Conservation (phyloP, 2,113 vertebrate genomes). For the Brachyhypopomus gauderio region DNA sequence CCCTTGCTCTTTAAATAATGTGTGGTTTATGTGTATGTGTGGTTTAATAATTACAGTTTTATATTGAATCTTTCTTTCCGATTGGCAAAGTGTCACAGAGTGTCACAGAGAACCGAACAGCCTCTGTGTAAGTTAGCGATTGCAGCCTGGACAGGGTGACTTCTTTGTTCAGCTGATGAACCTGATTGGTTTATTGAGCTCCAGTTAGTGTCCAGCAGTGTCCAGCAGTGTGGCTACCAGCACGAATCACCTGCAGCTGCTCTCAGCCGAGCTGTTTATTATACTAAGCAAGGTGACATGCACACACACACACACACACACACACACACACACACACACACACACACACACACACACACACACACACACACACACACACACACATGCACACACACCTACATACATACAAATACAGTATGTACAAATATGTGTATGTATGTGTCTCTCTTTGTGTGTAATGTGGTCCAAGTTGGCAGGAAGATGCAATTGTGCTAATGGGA, state of each 20-base stretch:
- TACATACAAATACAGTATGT: too few species aligned
- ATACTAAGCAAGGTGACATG: neutral
- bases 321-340: constrained; percentile 23
- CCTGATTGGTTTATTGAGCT: neutral
- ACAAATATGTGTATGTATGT: neutral
- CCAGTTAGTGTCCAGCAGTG: neutral
- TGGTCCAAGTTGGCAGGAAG: neutral
- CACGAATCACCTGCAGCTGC: constrained; percentile 42
- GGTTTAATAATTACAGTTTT: too few species aligned
- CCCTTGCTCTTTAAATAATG: too few species aligned
- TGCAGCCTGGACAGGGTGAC: neutral
- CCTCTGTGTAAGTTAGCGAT: neutral
- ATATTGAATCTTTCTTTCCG: too few species aligned
- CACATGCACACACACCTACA: neutral
- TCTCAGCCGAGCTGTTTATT: constrained; percentile 24
- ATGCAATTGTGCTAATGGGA: neutral
- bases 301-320: neutral
- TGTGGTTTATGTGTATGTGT: too few species aligned
- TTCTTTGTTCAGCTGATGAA: neutral
- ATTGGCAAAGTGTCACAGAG: too few species aligned
- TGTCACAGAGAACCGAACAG: neutral
- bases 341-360: constrained; percentile 2
- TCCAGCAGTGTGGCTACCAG: neutral
- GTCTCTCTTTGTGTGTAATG: constrained; percentile 1
- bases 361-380: neutral